These are phyloP conservation scores for Pleuronectes platessa DNA, from an alignment of 2,113 vertebrate genomes.

Conservation along the genomic window DNA sequence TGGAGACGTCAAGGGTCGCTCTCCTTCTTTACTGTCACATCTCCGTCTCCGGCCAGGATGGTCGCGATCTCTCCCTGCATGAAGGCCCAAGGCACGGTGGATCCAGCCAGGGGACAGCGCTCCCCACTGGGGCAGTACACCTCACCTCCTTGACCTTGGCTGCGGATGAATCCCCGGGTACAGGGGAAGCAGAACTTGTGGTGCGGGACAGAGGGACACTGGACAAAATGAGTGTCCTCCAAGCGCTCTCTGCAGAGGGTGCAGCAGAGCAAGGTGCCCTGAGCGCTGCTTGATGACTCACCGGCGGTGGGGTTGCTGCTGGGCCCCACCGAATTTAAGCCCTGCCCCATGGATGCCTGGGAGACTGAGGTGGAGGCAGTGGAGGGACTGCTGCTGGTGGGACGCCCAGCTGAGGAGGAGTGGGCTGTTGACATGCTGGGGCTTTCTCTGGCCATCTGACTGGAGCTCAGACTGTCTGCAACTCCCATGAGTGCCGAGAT, in stretches of 20 bases:
- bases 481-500: constrained; percentile 91
- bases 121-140: constrained; percentile 93
- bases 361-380: constrained; percentile 77
- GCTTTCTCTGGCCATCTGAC: constrained; percentile 86
- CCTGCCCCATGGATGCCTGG: constrained; percentile 75
- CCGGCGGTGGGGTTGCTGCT: constrained; percentile 58
- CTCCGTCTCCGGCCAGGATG: constrained; percentile 87
- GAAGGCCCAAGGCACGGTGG: constrained; percentile 92
- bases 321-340: constrained; percentile 59
- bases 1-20: constrained; percentile 74
- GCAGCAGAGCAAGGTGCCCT: constrained; percentile 86
- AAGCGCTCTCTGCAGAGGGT: constrained; percentile 89
- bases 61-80: constrained; percentile 94
- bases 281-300: constrained; percentile 65
- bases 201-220: constrained; percentile 89
- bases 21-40: constrained; percentile 92
- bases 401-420: constrained; percentile 71
- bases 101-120: constrained; percentile 89
- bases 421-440: constrained; percentile 75
- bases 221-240: constrained; percentile 90
- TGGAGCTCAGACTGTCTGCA: constrained; percentile 85
- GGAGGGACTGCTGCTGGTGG: constrained; percentile 85
- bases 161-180: constrained; percentile 89
- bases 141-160: constrained; percentile 86
- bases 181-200: constrained; percentile 95